A percentile compares a stretch with the other conserved stretches of the same genome.
Evolutionary conservation across 1,140 invertebrate species (phyloP).

Genomic region (Drosophila ambigua): DNA sequence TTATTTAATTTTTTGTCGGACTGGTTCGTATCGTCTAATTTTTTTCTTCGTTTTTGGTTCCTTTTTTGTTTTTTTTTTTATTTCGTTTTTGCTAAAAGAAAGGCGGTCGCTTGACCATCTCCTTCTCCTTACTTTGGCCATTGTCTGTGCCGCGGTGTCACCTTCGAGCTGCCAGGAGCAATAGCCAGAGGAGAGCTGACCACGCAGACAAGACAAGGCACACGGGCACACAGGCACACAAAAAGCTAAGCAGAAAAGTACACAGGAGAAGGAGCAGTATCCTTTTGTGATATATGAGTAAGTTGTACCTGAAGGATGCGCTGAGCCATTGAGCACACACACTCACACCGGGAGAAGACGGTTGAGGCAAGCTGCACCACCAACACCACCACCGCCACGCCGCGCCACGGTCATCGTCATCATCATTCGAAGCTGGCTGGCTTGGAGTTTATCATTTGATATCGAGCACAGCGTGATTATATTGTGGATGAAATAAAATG

Average conservation of each 20-base stretch:
- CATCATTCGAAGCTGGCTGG: conserved; percentile 45
- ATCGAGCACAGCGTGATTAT: conserved; percentile 73
- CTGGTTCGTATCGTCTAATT: conserved; percentile 63
- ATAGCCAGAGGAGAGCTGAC: conserved; percentile 22
- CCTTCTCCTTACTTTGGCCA: conserved; percentile 45
- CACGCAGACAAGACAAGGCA: conserved; percentile 12
- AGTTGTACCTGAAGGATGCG: conserved; percentile 81
- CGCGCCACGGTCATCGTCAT: conserved; percentile 28
- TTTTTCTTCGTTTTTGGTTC: conserved; percentile 47
- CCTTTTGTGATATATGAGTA: conserved; percentile 84
- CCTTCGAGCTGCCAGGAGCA: conserved; percentile 67
- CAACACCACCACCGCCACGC: conserved; percentile 28
- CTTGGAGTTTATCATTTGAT: conserved; percentile 77
- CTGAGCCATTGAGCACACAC: conserved; percentile 80
- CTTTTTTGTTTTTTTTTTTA: conserved; percentile 36
- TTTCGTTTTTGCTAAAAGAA: conserved; percentile 19
- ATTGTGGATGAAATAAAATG: conserved; percentile 27
- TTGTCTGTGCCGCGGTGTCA: conserved; percentile 79
- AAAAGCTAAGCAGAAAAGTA: conserved; percentile 81
- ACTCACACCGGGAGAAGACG: not conserved
- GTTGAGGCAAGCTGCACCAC: conserved; percentile 39
- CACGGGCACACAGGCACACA: conserved; percentile 51
- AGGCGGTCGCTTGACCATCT: conserved; percentile 61
- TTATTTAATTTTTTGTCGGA: conserved; percentile 42
- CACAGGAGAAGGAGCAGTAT: conserved; percentile 68